Base-by-base conservation (phyloP, 2,113 vertebrate genomes). In the Gambusia holbrooki region DNA sequence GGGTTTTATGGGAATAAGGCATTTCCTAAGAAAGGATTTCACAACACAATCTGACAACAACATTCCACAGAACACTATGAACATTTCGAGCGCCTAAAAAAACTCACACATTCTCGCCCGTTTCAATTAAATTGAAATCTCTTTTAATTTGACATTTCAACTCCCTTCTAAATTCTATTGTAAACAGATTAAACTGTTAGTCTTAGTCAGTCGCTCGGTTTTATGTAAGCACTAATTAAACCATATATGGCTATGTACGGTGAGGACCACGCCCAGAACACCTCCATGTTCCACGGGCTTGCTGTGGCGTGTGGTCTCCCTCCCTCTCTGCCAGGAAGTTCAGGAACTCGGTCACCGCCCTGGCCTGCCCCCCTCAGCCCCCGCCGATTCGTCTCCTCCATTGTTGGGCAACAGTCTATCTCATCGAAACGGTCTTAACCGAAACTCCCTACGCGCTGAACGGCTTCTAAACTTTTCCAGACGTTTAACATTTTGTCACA, bases 331-430 rank as follows among this genome's bases (percentile, higher is more conserved):
- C 86, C 88, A 82, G 90, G 90, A 90, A 90, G 84, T 87, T 87
- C 88, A 88, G 90, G 81, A 92, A 87, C 76, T 81, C 82, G 86
- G 88, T 90, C 85, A 88, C 90, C 91, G 90, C 91, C 92, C 90
- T 84, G 22, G 37, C 45, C 70, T 71, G 71, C 60, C 60, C 19
- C 66, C 33, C 78, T 35, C 42, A 1, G 2, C 51, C 51, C 9
- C 51, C 51, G 7, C 2, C 19, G 61, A 64, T 61, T 66, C 32
- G 51, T 69, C 69, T 76, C 71, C 54, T 76, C 88, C 84, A 88
- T 93, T 92, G 92, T 93, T 92, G 89, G 76, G 88, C 66, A 87
- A 89, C 58, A 88, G 76, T 17, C 79, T 64, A 76, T 72, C 77
- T 80, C 84, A 84, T 67, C 87, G 91, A 76, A 87, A 92, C 82